Evolutionary conservation across 2,113 vertebrate species (phyloP), one percentile per base, ranked within the genome.

Genomic region (Eidolon helvum): DNA sequence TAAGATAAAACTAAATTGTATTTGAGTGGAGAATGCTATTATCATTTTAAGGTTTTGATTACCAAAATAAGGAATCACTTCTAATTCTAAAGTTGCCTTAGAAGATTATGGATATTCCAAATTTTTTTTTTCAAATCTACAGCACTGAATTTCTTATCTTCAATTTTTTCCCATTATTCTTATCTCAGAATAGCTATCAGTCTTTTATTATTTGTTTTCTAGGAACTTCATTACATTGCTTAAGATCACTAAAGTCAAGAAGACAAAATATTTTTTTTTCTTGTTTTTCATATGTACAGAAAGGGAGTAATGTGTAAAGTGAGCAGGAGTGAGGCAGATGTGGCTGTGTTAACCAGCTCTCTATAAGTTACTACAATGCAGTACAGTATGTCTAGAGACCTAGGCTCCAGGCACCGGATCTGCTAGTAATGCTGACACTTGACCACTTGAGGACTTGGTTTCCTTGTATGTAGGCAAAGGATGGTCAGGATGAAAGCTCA

Each of bases 21-120:
- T 97, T 97, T 95, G 75, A 96, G 75, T 96, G 87, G 89, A 90
- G 66, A 97, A 94, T 85, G 57, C 74, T 82, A 80, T 97, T 94
- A 95, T 94, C 77, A 77, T 96, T 84, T 97, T 87, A 96, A 87
- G 35, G 53, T 35, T 75, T 91, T 95, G 57, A 95, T 97, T 90
- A 95, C 69, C 68, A 93, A 97, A 91, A 93, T 95, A 92, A 96
- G 86, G 10, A 94, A 79, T 84, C 30, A 72, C 40, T 90, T 48
- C 55, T 95, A 91, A 91, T 90, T 91, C 40, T 87, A 57, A 95
- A 10, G 43, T 87, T 91, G 63, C 63, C 66, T 71, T 71, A 65
- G 35, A 95, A 85, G 66, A 94, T 87, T 40, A 59, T 40, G n/a
- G 55, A 21, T 80, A 79, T 86, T 85, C 61, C 61, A 68, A 55